Evolutionary conservation across 1,140 invertebrate genomes (phyloP).

Genomic region (Heliconius congener): DNA sequence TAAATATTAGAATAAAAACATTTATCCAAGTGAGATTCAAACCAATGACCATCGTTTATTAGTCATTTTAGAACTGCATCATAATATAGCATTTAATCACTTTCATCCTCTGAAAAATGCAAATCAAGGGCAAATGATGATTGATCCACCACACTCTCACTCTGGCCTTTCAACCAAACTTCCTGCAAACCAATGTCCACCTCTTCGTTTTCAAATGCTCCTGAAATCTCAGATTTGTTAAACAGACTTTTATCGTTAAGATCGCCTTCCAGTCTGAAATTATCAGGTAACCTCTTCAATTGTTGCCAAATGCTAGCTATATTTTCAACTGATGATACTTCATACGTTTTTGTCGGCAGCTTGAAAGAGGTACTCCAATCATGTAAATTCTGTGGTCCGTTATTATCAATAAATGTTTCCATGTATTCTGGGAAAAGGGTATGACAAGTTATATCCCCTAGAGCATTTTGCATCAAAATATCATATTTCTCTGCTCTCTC

Average conservation of each 20-base stretch:
- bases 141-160: slow-evolving; percentile 39
- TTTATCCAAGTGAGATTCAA: not conserved
- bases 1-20: no score
- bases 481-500: slow-evolving; percentile 56
- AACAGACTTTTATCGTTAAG: slow-evolving; percentile 40
- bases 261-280: slow-evolving; percentile 44
- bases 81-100: not conserved
- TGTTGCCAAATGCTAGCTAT: slow-evolving; percentile 56
- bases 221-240: slow-evolving; percentile 55
- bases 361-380: slow-evolving; percentile 58
- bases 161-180: slow-evolving; percentile 48
- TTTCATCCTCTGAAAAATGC: slow-evolving; percentile 46
- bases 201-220: slow-evolving; percentile 60
- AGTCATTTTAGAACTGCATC: no score
- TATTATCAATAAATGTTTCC: slow-evolving; percentile 56
- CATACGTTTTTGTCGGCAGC: slow-evolving; percentile 47
- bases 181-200: slow-evolving; percentile 60
- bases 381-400: slow-evolving; percentile 52
- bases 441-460: slow-evolving; percentile 67
- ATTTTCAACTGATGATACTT: slow-evolving; percentile 55
- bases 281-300: slow-evolving; percentile 56
- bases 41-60: not conserved
- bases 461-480: slow-evolving; percentile 64
- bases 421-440: slow-evolving; percentile 63
- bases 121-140: slow-evolving; percentile 45